Conservation (phyloP, 2,888 invertebrate genomes). For the Mesoligia furuncula region DNA sequence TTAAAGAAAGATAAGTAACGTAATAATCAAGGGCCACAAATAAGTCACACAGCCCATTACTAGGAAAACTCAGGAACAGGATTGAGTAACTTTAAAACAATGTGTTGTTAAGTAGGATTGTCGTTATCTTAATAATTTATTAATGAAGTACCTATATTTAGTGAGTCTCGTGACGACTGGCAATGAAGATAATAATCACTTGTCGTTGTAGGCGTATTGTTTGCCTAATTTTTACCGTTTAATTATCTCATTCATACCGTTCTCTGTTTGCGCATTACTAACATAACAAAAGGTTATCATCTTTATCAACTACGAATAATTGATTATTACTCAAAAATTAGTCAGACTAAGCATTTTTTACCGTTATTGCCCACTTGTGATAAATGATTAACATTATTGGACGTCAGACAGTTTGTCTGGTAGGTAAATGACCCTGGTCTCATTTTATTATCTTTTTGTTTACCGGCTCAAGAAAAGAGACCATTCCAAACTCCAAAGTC, state of each 20-base stretch:
- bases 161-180: conserved; percentile 11
- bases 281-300: conserved; percentile 13
- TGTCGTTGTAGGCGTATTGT: conserved; percentile 13
- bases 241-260: conserved; percentile 26
- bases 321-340: conserved; percentile 35
- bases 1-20: not conserved
- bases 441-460: conserved; percentile 6
- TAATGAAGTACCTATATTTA: not conserved
- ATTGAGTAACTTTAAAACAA: conserved; percentile 5
- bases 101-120: not conserved
- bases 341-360: conserved; percentile 13
- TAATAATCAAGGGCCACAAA: not conserved
- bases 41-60: not conserved
- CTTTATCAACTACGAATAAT: conserved; percentile 12
- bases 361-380: conserved; percentile 21
- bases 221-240: conserved; percentile 30
- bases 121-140: conserved; percentile 21
- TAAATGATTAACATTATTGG: conserved; percentile 20
- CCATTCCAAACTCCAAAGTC: conserved; percentile 10
- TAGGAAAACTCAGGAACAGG: not conserved
- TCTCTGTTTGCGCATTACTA: conserved; percentile 31
- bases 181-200: conserved; percentile 36
- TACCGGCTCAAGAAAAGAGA: not conserved
- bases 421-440: conserved; percentile 31
- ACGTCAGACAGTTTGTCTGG: conserved; percentile 50